Percentiles rank a stretch among this genome's conserved stretches.
Evolutionary conservation across 92 coral and sea anemone species (phyloP).

Genomic region (Micromussa lordhowensis): DNA sequence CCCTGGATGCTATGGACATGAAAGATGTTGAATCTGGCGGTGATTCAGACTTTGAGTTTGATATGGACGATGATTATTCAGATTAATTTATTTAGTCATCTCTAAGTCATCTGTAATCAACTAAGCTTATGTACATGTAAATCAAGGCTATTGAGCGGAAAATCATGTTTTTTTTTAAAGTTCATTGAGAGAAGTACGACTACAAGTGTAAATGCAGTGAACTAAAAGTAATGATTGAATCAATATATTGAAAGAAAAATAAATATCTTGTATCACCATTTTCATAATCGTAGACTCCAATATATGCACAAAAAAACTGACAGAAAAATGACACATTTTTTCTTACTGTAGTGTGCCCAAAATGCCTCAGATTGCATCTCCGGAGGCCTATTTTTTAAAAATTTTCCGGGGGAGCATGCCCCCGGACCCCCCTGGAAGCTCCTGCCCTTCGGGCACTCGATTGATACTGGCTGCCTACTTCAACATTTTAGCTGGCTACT

Average conservation of each 20-base stretch:
- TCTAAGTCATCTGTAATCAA: constrained; percentile 24
- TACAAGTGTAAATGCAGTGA: constrained; percentile 17
- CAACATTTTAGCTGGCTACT: no score
- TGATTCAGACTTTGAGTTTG: constrained; percentile 48
- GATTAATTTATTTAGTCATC: no score
- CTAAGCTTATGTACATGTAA: constrained; percentile 23
- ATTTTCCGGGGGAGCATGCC: no score
- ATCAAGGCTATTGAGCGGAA: background rate
- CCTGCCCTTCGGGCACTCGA: no score
- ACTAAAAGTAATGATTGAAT: constrained; percentile 35
- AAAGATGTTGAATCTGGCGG: constrained; percentile 31
- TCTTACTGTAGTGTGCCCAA: no score
- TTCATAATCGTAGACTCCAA: no score
- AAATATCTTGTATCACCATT: background rate
- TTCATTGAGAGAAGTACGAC: constrained; percentile 28
- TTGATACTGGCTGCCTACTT: no score
- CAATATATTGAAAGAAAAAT: constrained; percentile 37
- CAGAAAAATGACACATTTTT: no score
- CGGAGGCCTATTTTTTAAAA: no score
- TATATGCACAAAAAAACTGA: no score
- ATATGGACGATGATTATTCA: constrained; percentile 36
- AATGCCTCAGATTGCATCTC: no score
- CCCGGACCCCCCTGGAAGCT: no score
- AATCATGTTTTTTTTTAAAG: background rate
- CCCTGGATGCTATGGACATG: constrained; percentile 45